Conservation (phyloP, 2,797 vertebrate genomes). For the Gobio occitaniae region DNA sequence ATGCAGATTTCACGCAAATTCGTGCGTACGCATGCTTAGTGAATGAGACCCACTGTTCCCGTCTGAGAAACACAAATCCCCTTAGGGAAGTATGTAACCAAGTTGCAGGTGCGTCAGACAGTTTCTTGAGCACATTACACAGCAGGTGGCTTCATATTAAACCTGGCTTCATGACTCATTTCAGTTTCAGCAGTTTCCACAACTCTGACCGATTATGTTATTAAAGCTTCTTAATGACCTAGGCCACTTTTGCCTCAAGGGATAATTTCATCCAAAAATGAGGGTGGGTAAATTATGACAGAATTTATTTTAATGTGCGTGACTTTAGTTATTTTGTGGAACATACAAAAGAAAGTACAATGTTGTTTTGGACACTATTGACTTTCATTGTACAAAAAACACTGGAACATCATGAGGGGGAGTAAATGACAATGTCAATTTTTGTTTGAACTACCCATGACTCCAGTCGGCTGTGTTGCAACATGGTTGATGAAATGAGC, state of each 20-base stretch:
- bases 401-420: neutral
- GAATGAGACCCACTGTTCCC: neutral
- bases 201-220: conserved; percentile 43
- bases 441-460: neutral
- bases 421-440: neutral
- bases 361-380: neutral
- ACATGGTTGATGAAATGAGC: neutral
- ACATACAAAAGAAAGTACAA: neutral
- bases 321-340: neutral
- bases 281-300: neutral
- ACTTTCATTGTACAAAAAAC: neutral
- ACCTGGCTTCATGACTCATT: conserved; percentile 65
- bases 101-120: conserved; percentile 71
- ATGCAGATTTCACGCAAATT: no score
- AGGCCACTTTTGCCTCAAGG: neutral
- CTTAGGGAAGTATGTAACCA: conserved; percentile 66
- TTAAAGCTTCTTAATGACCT: conserved; percentile 42
- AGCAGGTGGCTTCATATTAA: conserved; percentile 52
- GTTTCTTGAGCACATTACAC: conserved; percentile 59
- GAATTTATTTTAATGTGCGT: neutral
- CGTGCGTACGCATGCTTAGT: no score
- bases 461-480: neutral
- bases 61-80: conserved; percentile 37
- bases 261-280: neutral
- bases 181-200: conserved; percentile 61